Evolutionary conservation across 2,113 vertebrate species (phyloP).

Genomic region (Oreochromis tanganicae): DNA sequence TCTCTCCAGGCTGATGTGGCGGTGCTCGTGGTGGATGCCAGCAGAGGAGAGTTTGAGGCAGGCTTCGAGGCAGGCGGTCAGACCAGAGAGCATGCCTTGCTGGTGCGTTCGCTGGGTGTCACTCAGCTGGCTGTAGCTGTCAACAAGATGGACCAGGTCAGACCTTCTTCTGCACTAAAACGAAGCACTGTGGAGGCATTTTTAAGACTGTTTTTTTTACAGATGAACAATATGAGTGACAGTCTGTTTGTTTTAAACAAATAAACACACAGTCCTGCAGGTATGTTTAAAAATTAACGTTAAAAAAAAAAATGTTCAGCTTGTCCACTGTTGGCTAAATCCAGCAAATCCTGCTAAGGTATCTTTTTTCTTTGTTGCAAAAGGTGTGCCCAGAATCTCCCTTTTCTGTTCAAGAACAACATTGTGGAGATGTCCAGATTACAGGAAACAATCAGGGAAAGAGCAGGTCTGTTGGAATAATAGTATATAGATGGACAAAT

Average conservation of each 20-base stretch:
- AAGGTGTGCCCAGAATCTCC: not conserved
- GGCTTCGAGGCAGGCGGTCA: constrained; percentile 97
- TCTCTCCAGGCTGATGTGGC: constrained; percentile 89
- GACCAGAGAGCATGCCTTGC: constrained; percentile 91
- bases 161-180: not conserved
- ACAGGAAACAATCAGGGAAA: not conserved
- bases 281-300: not conserved
- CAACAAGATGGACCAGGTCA: constrained; percentile 99
- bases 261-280: not conserved
- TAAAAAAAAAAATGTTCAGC: not conserved
- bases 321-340: not conserved
- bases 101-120: constrained; percentile 96
- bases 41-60: constrained; percentile 95
- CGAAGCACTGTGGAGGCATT: not conserved
- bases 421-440: not conserved
- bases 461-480: not conserved
- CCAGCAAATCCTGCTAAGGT: not conserved
- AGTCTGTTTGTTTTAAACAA: not conserved
- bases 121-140: constrained; percentile 94
- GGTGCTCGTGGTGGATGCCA: constrained; percentile 91
- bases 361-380: not conserved
- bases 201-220: not conserved
- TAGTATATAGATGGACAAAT: not conserved
- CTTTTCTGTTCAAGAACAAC: not conserved
- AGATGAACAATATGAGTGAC: not conserved